Base-by-base conservation (phyloP, 2,888 invertebrate genomes). In the Drosophila eohydei region DNA sequence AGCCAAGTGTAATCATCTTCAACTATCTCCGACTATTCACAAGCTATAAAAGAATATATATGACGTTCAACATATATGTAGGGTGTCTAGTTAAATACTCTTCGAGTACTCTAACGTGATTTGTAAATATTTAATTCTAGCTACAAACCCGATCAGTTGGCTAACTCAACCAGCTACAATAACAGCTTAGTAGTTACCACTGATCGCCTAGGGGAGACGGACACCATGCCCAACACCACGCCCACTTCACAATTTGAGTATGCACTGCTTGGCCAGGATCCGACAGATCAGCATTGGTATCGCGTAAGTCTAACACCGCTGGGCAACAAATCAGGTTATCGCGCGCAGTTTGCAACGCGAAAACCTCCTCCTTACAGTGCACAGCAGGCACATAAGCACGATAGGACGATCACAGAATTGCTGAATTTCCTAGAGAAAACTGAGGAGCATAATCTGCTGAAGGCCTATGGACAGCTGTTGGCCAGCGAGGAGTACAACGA, bases 201-300 rank as follows among this genome's bases (percentile, higher is more conserved):
- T 2, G 60, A 76, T 50, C 69, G 44, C 0, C 30, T 66, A 34
- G 68, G 30, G 1, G 9, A 8, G 28, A 30, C 11, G 2, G 14
- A 28, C 8, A 46, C 41, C 0, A 44, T 54, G 5, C 9, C 58
- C 1, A 21, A 69, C 3, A 2, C 48, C 9, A 16, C 38, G 8
- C 38, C 41, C 1, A 40, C 65, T 2, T 54, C 81, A 4, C 71
- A 77, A 6, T 86, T 89, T 51, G 88, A 86, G 12, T 88, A 88
- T 16, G 72, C 80, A 0, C n/a, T 88, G 14, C 46, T 86, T 2
- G 89, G 86, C 11, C 71, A 84, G 26, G 89, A 89, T 52, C 82
- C 89, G 1, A 46, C 70, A 6, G 80, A 88, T 73, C 89, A 85
- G 59, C 72, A 73, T 16, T 86, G 85, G 85, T 85, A 76, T 54